A percentile compares a stretch with the other conserved stretches of the same genome.
These are phyloP conservation scores for Globodera ellingtonae DNA, from an alignment of 1,140 invertebrate genomes.

Conservation along the genomic window DNA sequence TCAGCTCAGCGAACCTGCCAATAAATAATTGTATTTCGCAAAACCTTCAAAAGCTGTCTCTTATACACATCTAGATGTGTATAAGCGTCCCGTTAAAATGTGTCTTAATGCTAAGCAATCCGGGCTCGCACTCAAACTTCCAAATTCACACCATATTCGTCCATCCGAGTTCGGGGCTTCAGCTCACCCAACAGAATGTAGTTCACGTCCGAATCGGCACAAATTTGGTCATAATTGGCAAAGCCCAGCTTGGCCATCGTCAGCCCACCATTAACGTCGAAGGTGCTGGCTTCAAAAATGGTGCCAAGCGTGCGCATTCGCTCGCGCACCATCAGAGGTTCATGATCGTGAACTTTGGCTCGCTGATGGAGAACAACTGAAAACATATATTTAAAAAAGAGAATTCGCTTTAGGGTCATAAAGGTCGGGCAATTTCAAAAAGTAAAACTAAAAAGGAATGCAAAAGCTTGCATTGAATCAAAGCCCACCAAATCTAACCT, in stretches of 20 bases:
- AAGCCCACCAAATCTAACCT: constrained; percentile 4
- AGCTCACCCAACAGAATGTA: constrained; percentile 49
- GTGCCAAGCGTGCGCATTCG: constrained; percentile 35
- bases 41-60: too few species aligned
- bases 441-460: background rate
- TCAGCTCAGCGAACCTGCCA: constrained; percentile 5
- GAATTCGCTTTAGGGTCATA: background rate
- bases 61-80: too few species aligned
- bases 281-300: constrained; percentile 42
- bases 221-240: constrained; percentile 27
- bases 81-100: too few species aligned
- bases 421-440: background rate
- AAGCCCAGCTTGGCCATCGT: constrained; percentile 50
- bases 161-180: constrained; percentile 27
- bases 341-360: constrained; percentile 33
- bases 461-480: too few species aligned
- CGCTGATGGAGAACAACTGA: constrained; percentile 57
- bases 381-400: background rate
- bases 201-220: constrained; percentile 46
- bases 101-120: too few species aligned
- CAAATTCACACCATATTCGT: constrained; percentile 1
- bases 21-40: background rate
- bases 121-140: too few species aligned
- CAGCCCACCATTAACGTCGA: constrained; percentile 41
- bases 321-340: constrained; percentile 35